Percentiles rank a stretch among this genome's conserved stretches.
These are phyloP conservation scores for Formicarius rufipectus DNA, from an alignment of 2,113 vertebrate species.

Conservation along the genomic window DNA sequence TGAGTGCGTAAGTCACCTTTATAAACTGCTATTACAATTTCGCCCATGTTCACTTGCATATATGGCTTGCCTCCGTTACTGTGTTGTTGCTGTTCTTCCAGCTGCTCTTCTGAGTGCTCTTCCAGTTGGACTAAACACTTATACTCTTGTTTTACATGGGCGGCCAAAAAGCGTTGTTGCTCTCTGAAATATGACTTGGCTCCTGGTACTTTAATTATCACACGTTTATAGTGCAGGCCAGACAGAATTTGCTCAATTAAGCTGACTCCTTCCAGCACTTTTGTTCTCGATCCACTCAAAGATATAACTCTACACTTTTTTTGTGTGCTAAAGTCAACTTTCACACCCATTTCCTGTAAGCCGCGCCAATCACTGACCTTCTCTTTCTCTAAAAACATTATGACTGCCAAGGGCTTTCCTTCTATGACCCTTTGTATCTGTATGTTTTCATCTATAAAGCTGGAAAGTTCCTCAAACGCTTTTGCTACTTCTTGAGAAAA, in stretches of 20 bases:
- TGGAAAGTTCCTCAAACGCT: constrained; percentile 49
- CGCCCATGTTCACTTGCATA: constrained; percentile 46
- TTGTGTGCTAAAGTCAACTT: constrained; percentile 46
- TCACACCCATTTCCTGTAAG: constrained; percentile 52
- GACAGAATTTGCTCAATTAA: constrained; percentile 45
- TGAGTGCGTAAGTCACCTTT: constrained; percentile 78
- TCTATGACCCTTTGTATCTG: constrained; percentile 58
- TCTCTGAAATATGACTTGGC: constrained; percentile 74
- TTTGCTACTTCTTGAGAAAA: constrained; percentile 52
- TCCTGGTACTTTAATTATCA: constrained; percentile 73
- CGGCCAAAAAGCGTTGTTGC: constrained; percentile 39
- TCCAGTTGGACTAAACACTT: constrained; percentile 78
- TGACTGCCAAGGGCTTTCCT: constrained; percentile 44
- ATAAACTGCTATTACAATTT: constrained; percentile 68
- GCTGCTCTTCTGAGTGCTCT: constrained; percentile 21
- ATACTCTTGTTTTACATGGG: not conserved
- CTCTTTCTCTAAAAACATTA: constrained; percentile 72
- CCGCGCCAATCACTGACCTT: not conserved
- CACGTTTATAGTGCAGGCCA: constrained; percentile 36
- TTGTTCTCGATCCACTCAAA: constrained; percentile 72
- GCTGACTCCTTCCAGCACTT: constrained; percentile 58
- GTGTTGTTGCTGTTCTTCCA: not conserved
- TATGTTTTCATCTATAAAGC: constrained; percentile 78
- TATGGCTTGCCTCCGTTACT: constrained; percentile 21
- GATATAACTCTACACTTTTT: constrained; percentile 54